Base-by-base conservation (phyloP, 2,797 vertebrate species). In the Eupleurogrammus muticus region DNA sequence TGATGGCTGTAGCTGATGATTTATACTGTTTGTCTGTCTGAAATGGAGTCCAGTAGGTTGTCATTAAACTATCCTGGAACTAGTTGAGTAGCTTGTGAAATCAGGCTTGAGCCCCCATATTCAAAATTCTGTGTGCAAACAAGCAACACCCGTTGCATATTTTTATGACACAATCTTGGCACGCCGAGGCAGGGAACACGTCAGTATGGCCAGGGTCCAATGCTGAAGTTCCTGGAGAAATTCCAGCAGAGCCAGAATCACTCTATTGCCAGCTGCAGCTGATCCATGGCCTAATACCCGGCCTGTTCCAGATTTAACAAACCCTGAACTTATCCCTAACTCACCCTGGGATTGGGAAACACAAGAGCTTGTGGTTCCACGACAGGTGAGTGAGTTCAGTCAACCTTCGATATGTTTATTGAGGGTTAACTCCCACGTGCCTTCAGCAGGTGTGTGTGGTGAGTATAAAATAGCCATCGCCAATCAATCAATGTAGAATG, bases 121-220 rank as follows among this genome's bases (percentile, higher is more conserved):
- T 72, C 44, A 68, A 59, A 58, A 62, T 75, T 67, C 59, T 44
- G 64, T 52, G 73, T 71, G 73, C 73, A 77, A 81, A 83, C 69
- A 76, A 81, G 69, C 44, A 52, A 49, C 63, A 70, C 24, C 44
- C 20, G 20, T 42, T 64, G 76, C 70, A 68, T 78, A 69, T 70
- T 74, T 74, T 60, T 73, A 58, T 66, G 77, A 81, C 81, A 84
- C 62, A 66, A 36, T 61, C 48, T 74, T 86, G 77, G 77, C 78
- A 74, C 53, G 36, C 12, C 1, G 44, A 73, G 50, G 48, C 57
- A 61, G 19, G 16, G 40, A 59, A 53, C 71, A 66, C 32, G 51
- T 46, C 53, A 66, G 54, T 19, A 53, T 75, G 73, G 52, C 66
- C 14, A 34, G 6, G 1, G 16, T 66, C 68, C 57, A 59, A 55